Conservation (phyloP, 2,797 vertebrate species). For the Linurgus olivaceus region DNA sequence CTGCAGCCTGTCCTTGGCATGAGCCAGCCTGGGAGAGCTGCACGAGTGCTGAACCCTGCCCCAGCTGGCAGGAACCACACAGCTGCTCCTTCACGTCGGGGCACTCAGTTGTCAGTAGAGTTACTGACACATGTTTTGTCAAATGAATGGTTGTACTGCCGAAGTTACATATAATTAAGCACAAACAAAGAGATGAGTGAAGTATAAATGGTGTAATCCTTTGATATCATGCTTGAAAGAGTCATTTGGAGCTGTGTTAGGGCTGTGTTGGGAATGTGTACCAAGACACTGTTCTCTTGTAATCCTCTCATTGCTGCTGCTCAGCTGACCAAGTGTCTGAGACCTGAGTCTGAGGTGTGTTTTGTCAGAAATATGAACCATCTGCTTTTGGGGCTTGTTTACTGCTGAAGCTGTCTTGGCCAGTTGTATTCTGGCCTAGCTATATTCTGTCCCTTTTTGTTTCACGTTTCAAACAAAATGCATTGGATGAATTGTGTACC, state of each 20-base stretch:
- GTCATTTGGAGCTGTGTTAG: background rate
- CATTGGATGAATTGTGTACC: background rate
- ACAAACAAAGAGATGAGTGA: background rate
- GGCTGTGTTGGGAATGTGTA: background rate
- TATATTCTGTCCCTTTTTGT: background rate
- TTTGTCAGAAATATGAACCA: fast-evolving
- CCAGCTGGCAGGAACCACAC: background rate
- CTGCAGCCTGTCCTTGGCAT: background rate
- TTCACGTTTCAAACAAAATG: background rate
- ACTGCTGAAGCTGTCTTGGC: background rate
- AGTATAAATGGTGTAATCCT: background rate
- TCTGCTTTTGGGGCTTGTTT: background rate
- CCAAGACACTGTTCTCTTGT: fast-evolving
- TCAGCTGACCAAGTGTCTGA: background rate
- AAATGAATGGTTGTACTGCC: background rate
- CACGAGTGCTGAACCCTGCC: background rate
- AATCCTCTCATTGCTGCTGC: background rate
- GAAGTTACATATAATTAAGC: background rate
- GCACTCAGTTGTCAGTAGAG: background rate
- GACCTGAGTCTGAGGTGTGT: background rate
- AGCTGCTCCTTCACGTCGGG: background rate
- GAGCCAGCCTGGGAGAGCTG: background rate
- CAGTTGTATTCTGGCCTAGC: background rate
- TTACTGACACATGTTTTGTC: background rate
- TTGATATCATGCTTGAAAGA: background rate